A percentile compares a stretch with the other conserved stretches of the same genome.
Conservation (phyloP, 2,113 vertebrate species). For the Festucalex cinctus region DNA sequence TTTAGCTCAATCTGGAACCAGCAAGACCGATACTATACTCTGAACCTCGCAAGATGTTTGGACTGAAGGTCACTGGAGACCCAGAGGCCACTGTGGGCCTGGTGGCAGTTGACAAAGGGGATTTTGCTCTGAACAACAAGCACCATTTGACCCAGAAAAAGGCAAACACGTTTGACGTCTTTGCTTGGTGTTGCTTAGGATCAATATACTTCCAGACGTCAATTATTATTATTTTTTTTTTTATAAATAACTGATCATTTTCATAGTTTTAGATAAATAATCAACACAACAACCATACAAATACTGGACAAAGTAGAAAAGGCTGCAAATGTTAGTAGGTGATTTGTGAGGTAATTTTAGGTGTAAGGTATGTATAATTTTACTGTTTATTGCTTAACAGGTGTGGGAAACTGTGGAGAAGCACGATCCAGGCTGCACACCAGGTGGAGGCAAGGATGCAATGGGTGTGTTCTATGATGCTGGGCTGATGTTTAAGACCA, state of each 20-base stretch:
- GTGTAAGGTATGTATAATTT: not conserved
- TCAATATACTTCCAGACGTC: not conserved
- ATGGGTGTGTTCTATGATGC: slow-evolving; percentile 74
- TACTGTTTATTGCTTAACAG: slow-evolving; percentile 38
- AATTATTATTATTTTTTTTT: not conserved
- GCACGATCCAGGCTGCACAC: slow-evolving; percentile 74
- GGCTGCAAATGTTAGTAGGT: not conserved
- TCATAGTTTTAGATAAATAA: not conserved
- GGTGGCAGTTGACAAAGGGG: slow-evolving; percentile 76
- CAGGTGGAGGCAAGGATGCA: slow-evolving; percentile 71
- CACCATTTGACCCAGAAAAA: slow-evolving; percentile 76
- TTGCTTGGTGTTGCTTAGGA: not conserved
- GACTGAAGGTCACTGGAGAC: slow-evolving; percentile 67
- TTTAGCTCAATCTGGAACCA: slow-evolving; percentile 60
- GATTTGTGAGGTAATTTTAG: not conserved
- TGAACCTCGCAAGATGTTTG: slow-evolving; percentile 47
- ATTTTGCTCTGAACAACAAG: slow-evolving; percentile 74
- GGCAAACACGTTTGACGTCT: slow-evolving; percentile 30
- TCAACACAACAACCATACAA: not conserved
- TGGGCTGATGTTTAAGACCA: slow-evolving; percentile 69
- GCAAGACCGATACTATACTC: not conserved
- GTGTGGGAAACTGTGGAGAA: slow-evolving; percentile 76
- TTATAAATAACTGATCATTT: not conserved
- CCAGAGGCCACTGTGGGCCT: slow-evolving; percentile 69
- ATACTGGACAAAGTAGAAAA: not conserved